Evolutionary conservation across 2,113 vertebrate genomes (phyloP).

Genomic region (Strigops habroptila): DNA sequence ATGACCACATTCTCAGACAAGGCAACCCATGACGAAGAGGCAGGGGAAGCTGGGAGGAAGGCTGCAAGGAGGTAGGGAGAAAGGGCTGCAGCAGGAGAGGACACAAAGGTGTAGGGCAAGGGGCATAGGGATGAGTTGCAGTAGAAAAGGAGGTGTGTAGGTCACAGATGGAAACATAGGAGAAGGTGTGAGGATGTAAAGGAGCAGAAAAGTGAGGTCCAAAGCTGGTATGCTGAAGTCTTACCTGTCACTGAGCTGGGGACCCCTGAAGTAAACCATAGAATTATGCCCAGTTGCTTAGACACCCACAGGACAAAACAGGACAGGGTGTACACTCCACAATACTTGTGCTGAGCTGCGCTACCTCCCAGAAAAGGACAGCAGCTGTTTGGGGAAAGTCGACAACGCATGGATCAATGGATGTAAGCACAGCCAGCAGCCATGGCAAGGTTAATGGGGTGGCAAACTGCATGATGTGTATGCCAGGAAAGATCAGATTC

Average conservation of each 20-base stretch:
- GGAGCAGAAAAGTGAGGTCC: background rate
- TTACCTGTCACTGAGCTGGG: background rate
- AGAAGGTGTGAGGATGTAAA: background rate
- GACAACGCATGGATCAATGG: accelerated
- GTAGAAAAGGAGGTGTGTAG: background rate
- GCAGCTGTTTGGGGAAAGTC: background rate
- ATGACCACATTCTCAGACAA: accelerated
- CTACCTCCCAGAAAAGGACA: background rate
- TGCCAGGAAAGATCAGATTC: background rate
- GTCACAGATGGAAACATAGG: background rate
- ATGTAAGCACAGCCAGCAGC: background rate
- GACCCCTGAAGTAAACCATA: background rate
- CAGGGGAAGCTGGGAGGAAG: background rate
- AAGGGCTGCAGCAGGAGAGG: background rate
- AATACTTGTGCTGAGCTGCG: background rate
- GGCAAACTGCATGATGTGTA: accelerated
- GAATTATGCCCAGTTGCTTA: background rate
- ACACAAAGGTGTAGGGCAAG: accelerated
- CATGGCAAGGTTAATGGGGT: accelerated
- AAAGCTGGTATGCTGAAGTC: background rate
- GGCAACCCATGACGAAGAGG: background rate
- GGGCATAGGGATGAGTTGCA: background rate
- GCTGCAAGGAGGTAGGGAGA: background rate
- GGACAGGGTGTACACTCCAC: background rate
- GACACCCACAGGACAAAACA: background rate